Base-by-base conservation (phyloP, 2,113 vertebrate species). In the Leptosomus discolor region DNA sequence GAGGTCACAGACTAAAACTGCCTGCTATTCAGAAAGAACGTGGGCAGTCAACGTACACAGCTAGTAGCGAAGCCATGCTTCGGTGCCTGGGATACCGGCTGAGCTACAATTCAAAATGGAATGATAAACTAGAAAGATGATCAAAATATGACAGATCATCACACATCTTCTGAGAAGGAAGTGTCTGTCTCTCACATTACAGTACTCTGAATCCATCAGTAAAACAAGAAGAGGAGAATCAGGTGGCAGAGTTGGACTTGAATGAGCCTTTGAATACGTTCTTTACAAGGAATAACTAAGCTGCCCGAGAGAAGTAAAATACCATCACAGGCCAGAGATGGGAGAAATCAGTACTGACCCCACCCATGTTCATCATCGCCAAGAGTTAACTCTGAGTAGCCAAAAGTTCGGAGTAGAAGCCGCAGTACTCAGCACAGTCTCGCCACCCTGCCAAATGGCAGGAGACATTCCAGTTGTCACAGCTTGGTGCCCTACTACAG, bases 61-160 rank as follows among this genome's bases (percentile, higher is more conserved):
- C 23, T 39, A 29, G 34, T 13, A 45, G 45, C 1, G 0, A 90
- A 85, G 54, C 16, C 5, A 2, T 61, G 53, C 57, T 77, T 43
- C 0, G 0, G 30, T 45, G 75, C 46, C 54, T 74, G 71, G 58
- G 54, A n/a, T 39, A 26, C 6, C 3, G 4, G 32, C n/a, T n/a
- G 27, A 54, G 36, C 43, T 65, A 30, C 50, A 65, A 17, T 53
- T 76, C 37, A 73, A 76, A 91, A 46, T 30, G 30, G 51, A 85
- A 79, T 36, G 11, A 43, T 48, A 39, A 1, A 3, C 36, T 71
- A 69, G 36, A 82, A 86, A 74, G 68, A 61, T 1, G 6, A 65
- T 16, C 24, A 30, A 45, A 77, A 70, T 84, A 50, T 23, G 17
- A 57, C 14, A 89, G 65, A 58, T 65, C 17, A 10, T 85, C 43